Base-by-base conservation (phyloP, 2,888 invertebrate species). In the Oegoconia quadripuncta region DNA sequence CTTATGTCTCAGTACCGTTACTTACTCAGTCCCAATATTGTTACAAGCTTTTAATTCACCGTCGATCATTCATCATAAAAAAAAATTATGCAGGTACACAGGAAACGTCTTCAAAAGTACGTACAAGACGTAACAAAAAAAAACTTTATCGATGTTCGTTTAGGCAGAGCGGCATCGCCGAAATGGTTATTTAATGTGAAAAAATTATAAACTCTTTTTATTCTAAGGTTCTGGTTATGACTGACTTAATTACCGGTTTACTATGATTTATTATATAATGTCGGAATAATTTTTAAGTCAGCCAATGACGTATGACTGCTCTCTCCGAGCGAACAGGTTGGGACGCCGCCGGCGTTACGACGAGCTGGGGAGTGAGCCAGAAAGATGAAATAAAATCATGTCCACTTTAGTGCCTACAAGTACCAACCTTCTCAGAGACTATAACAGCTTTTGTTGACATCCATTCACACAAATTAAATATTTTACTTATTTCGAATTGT, bases 221-320 rank as follows among this genome's bases (percentile, higher is more conserved):
- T 73, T 76, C 63, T 57, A 56, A 69, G 64, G 78, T 78, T 81
- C 77, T 77, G 80, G 80, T 74, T 82, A 75, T 81, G 81, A 83
- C 79, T 80, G 81, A 81, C 80, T 84, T 87, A 87, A 87, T 87
- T 87, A 86, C 84, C 62, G 77, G 84, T 75, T 80, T 77, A 82
- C 81, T 80, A 86, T 87, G 86, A 87, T 87, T 87, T 87, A 87
- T 86, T 79, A 71, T 79, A 73, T 79, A 80, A 83, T 75, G 74
- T 66, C 59, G 74, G 82, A 81, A 84, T 82, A 77, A 79, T 82
- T 83, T 78, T 80, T 68, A 65, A 80, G 73, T 65, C 74, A 50
- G 69, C 69, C 80, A 76, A 81, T 82, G 84, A 84, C 83, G 83
- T 83, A 84, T 80, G 76, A 74, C 79, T 73, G 65, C 64, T 69